phyloP scores from a whole-genome alignment of 2,113 vertebrate species.

The Hepsetus odoe region DNA sequence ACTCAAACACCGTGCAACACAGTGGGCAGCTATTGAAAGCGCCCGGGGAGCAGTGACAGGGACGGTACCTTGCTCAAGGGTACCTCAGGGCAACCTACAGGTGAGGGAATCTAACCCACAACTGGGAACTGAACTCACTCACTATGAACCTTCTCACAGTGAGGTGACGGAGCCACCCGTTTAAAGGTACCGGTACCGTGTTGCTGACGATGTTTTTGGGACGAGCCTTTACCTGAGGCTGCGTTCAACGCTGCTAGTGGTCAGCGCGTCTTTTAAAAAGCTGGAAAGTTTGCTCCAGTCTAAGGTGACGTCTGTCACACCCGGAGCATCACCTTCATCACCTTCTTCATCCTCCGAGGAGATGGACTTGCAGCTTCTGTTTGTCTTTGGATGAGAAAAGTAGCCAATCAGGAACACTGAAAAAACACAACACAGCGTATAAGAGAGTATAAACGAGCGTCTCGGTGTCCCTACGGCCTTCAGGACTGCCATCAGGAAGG shows the following conservation, averaged over 20 bases:
- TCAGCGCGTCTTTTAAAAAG: slow-evolving; percentile 68
- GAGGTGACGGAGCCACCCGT: too few relatives aligned
- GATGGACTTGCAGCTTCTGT: slow-evolving; percentile 3
- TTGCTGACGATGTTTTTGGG: background rate
- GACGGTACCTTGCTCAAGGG: too few relatives aligned
- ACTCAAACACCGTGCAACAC: too few relatives aligned
- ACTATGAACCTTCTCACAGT: too few relatives aligned
- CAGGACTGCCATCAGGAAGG: too few relatives aligned
- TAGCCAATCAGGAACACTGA: slow-evolving; percentile 88
- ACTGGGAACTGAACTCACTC: too few relatives aligned
- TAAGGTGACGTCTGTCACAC: slow-evolving; percentile 47
- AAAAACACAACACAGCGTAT: slow-evolving; percentile 8
- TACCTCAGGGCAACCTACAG: too few relatives aligned
- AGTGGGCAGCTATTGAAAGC: too few relatives aligned
- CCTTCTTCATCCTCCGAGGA: slow-evolving; percentile 36
- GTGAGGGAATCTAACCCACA: too few relatives aligned
- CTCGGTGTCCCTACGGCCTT: too few relatives aligned
- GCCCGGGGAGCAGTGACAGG: too few relatives aligned
- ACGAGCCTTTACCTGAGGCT: slow-evolving; percentile 72
- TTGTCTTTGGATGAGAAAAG: slow-evolving; percentile 63
- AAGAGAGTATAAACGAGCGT: background rate
- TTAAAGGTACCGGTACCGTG: background rate
- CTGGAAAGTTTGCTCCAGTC: slow-evolving; percentile 78
- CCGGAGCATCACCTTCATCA: background rate
- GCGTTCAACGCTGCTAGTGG: slow-evolving; percentile 26